Percentiles rank a stretch among this genome's conserved stretches.
These are phyloP conservation scores for Holothuria leucospilota DNA, from an alignment of 53 echinoderm and acorn worm species.

Conservation along the genomic window DNA sequence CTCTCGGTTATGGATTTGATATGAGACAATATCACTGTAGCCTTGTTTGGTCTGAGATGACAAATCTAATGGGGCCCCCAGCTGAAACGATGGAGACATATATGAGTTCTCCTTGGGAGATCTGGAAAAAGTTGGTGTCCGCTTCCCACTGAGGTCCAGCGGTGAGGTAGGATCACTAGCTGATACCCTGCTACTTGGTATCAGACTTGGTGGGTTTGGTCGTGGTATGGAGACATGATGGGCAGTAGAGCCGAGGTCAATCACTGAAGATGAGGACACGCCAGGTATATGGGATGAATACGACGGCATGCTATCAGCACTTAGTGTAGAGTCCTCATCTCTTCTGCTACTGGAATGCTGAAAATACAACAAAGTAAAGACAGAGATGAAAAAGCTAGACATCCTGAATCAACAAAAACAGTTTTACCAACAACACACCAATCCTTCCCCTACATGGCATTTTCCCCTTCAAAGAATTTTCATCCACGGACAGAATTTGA, in stretches of 20 bases:
- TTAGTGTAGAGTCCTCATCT: not conserved
- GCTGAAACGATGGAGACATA: not conserved
- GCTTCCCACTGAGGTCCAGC: constrained; percentile 70
- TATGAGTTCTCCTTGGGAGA: constrained; percentile 11
- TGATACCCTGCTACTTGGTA: not conserved
- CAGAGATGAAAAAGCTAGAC: no score
- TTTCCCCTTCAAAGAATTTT: no score
- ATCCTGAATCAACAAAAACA: no score
- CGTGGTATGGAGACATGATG: constrained; percentile 66
- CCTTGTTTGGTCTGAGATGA: constrained; percentile 64
- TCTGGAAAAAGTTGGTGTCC: not conserved
- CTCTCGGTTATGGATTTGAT: constrained; percentile 31
- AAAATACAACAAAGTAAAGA: no score
- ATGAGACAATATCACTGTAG: constrained; percentile 51
- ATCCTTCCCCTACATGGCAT: no score
- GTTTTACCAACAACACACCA: no score
- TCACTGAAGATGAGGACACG: constrained; percentile 52
- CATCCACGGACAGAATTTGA: no score
- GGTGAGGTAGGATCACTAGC: constrained; percentile 53
- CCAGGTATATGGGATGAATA: not conserved
- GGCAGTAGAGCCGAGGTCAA: constrained; percentile 68
- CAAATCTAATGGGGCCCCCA: constrained; percentile 73
- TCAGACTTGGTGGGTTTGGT: constrained; percentile 1
- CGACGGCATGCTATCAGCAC: not conserved
- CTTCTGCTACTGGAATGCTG: constrained; percentile 43